These are phyloP conservation scores for Neuroscelio doddi DNA, from an alignment of 2,888 invertebrate species.

Conservation along the genomic window DNA sequence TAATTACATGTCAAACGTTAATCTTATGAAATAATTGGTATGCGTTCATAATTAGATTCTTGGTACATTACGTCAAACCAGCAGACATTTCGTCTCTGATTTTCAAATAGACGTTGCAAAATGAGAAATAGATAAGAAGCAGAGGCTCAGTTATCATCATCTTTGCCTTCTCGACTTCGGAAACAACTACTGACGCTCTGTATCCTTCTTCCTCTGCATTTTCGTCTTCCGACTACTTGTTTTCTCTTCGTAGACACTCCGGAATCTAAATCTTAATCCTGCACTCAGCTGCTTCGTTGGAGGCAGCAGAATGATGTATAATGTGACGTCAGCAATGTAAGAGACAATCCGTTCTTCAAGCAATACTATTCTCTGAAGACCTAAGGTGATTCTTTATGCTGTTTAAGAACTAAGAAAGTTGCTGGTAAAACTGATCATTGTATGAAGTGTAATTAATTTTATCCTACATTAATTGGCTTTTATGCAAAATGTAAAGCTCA, in stretches of 20 bases:
- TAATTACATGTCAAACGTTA: conserved; percentile 39
- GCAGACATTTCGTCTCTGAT: conserved; percentile 19
- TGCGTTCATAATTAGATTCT: conserved; percentile 29
- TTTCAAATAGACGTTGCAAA: conserved; percentile 16
- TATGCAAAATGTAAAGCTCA: too few species aligned
- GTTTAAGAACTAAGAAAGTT: conserved; percentile 1
- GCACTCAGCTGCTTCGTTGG: conserved; percentile 7
- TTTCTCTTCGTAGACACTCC: conserved; percentile 11
- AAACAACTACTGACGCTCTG: not conserved
- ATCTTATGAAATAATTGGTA: conserved; percentile 33
- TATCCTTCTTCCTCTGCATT: not conserved
- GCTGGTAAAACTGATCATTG: not conserved
- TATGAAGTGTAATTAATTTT: not conserved
- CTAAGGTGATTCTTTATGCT: conserved; percentile 2
- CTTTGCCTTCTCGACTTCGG: conserved; percentile 16
- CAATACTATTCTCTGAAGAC: not conserved
- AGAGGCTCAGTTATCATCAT: conserved; percentile 17
- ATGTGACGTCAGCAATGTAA: conserved; percentile 14
- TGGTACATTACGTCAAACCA: conserved; percentile 22
- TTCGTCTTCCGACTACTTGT: conserved; percentile 1
- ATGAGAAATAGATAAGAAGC: conserved; percentile 15
- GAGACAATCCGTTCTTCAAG: conserved; percentile 7
- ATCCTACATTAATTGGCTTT: not conserved
- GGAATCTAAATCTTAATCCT: conserved; percentile 12
- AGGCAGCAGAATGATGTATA: conserved; percentile 12